A percentile compares a stretch with the other conserved stretches of the same genome.
phyloP scores from a whole-genome alignment of 2,797 vertebrate species.

The Aeoliscus strigatus region DNA sequence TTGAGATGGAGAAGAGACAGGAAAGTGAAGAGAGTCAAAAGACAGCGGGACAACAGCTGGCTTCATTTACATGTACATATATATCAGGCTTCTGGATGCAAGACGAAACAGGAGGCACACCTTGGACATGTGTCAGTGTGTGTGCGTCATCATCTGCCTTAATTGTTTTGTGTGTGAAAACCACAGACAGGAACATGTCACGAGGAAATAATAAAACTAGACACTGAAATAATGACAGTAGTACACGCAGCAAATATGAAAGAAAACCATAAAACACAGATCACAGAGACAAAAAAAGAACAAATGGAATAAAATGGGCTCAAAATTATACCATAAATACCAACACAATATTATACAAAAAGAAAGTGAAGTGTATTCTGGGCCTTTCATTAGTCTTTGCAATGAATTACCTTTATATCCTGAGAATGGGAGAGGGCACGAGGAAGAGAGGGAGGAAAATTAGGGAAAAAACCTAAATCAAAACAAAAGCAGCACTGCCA shows the following conservation, averaged over 20 bases:
- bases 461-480: constrained; percentile 88
- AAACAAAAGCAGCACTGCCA: constrained; percentile 70
- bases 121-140: constrained; percentile 28
- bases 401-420: constrained; percentile 89
- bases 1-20: not conserved
- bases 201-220: constrained; percentile 62
- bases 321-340: not conserved
- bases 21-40: constrained; percentile 6
- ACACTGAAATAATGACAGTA: no score
- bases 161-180: constrained; percentile 18
- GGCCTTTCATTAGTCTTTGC: constrained; percentile 88
- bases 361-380: constrained; percentile 69
- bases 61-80: constrained; percentile 86
- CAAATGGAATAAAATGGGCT: no score
- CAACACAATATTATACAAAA: not conserved
- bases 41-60: constrained; percentile 71
- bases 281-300: constrained; percentile 34
- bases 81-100: constrained; percentile 91
- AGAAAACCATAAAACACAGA: constrained; percentile 78
- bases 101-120: constrained; percentile 83
- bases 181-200: constrained; percentile 76
- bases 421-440: constrained; percentile 80
- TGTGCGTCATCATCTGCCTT: constrained; percentile 4
- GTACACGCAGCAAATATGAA: constrained; percentile 43
- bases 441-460: constrained; percentile 89